Evolutionary conservation across 2,113 vertebrate genomes (phyloP).

Genomic region (Triplophysa tibetana): DNA sequence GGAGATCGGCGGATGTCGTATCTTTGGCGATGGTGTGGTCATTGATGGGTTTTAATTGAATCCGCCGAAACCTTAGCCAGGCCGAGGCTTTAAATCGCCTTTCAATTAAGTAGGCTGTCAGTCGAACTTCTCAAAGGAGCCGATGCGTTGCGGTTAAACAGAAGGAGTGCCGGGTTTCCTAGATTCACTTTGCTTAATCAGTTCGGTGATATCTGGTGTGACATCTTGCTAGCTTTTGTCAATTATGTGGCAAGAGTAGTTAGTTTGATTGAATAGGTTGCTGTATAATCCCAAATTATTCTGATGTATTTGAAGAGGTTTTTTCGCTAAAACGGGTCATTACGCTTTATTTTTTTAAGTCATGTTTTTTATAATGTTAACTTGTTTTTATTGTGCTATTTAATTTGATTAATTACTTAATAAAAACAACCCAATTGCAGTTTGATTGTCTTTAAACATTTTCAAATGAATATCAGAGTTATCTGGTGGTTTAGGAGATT

Average conservation of each 20-base stretch:
- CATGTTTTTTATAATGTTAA: too few species aligned
- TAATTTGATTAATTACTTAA: too few species aligned
- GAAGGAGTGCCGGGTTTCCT: neutral
- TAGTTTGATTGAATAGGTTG: neutral
- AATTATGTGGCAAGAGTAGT: conserved; percentile 49
- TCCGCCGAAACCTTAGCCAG: conserved; percentile 58
- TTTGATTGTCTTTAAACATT: too few species aligned
- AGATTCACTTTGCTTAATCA: conserved; percentile 62
- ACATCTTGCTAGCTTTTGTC: conserved; percentile 56
- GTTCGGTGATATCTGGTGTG: conserved; percentile 62
- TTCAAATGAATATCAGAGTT: too few species aligned
- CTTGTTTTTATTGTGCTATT: too few species aligned
- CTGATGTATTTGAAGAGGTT: too few species aligned
- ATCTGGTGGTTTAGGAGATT: too few species aligned
- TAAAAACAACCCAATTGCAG: too few species aligned
- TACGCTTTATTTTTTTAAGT: too few species aligned
- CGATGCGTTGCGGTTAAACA: neutral
- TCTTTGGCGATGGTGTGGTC: conserved; percentile 2
- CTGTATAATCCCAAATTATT: too few species aligned
- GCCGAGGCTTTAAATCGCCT: conserved; percentile 65
- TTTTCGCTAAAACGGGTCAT: too few species aligned
- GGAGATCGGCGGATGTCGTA: conserved; percentile 39
- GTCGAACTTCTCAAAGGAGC: conserved; percentile 52
- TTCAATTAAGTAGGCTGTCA: conserved; percentile 67
- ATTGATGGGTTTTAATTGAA: conserved; percentile 65